These are phyloP conservation scores for Dryas iulia DNA, from an alignment of 1,140 invertebrate genomes.

Conservation along the genomic window DNA sequence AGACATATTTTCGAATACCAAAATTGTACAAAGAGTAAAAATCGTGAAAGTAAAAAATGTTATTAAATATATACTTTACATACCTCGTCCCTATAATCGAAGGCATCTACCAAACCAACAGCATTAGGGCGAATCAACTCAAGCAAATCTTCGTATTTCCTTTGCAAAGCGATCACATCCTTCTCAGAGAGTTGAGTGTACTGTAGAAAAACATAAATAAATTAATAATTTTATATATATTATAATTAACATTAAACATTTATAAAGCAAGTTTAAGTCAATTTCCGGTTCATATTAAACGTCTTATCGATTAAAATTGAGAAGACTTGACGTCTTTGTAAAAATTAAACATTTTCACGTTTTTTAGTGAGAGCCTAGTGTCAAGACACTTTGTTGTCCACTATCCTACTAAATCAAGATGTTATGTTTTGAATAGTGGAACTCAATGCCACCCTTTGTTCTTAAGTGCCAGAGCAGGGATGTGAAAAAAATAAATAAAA, in stretches of 20 bases:
- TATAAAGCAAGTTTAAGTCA: background rate
- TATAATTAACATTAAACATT: background rate
- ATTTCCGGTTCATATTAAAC: background rate
- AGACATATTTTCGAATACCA: no score
- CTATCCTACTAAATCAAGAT: no score
- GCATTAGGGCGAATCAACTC: constrained; percentile 90
- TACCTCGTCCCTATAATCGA: constrained; percentile 92
- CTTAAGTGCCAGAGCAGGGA: no score
- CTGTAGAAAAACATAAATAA: constrained; percentile 64
- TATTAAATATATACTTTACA: background rate
- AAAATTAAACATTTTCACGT: no score
- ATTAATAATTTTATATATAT: background rate
- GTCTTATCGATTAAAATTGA: background rate
- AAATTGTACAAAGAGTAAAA: no score
- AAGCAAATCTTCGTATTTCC: constrained; percentile 87
- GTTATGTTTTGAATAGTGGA: no score
- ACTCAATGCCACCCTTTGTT: no score
- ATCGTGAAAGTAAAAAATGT: no score
- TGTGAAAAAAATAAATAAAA: no score
- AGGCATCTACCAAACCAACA: constrained; percentile 93
- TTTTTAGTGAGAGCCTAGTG: no score
- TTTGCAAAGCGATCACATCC: constrained; percentile 84
- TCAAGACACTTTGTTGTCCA: no score
- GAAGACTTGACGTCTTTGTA: no score
- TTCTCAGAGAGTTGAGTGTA: constrained; percentile 83